Evolutionary conservation across 1,140 invertebrate species (phyloP).

Genomic region (Meteorus sp.): DNA sequence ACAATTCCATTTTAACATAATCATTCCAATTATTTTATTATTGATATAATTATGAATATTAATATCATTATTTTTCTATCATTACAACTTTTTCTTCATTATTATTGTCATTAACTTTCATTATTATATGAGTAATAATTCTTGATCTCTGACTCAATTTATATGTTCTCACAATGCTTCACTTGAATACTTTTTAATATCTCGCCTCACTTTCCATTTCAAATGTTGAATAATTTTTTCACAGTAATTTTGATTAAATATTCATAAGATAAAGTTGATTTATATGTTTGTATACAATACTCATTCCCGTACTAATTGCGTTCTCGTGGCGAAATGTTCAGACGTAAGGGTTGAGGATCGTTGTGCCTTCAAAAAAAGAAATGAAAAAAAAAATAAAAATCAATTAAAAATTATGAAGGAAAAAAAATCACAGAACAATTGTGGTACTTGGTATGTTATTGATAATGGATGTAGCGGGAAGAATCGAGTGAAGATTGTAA

Average conservation of each 20-base stretch:
- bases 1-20: no score
- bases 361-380: slow-evolving; percentile 51
- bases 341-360: slow-evolving; percentile 59
- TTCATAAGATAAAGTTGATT: slow-evolving; percentile 7
- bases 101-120: no score
- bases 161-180: no score
- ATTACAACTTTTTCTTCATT: no score
- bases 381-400: slow-evolving; percentile 22
- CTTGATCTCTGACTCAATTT: no score
- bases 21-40: no score
- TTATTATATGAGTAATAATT: no score
- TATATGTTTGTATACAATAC: neutral
- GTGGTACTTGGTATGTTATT: neutral
- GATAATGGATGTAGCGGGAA: neutral
- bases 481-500: slow-evolving; percentile 31
- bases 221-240: neutral
- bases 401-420: slow-evolving; percentile 1
- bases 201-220: no score
- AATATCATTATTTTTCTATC: no score
- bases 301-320: no score
- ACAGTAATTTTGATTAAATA: neutral
- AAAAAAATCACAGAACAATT: neutral
- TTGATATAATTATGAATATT: no score
- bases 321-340: slow-evolving; percentile 53
- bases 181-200: no score